Percentiles rank a stretch among this genome's conserved stretches.
Conservation (phyloP, 30 jellyfish, hydroid and myxozoan genomes). For the Pelagia noctiluca region DNA sequence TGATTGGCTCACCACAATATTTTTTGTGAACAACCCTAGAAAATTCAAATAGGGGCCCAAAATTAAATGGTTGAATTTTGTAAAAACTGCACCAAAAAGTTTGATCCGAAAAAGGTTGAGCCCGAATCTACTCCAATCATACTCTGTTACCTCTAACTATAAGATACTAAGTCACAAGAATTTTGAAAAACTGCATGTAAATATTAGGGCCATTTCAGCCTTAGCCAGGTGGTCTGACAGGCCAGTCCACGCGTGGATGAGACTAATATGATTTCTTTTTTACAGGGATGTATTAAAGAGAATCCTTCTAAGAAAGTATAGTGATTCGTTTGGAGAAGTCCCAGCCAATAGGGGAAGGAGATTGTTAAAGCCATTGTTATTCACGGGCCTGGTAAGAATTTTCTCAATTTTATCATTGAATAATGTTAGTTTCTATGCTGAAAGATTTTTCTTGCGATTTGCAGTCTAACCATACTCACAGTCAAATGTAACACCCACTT, state of each 20-base stretch:
- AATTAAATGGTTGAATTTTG: no score
- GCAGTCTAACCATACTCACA: background rate
- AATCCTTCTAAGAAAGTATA: conserved; percentile 22
- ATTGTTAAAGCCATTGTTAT: conserved; percentile 30
- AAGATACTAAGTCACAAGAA: no score
- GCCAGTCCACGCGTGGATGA: background rate
- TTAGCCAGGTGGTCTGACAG: background rate
- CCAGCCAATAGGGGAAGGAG: conserved; percentile 4
- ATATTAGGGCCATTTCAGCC: background rate
- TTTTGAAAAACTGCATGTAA: no score
- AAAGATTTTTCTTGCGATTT: background rate
- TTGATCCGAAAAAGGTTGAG: background rate
- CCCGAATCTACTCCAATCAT: background rate
- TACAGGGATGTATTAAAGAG: background rate
- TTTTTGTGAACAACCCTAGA: no score
- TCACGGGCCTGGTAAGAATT: conserved; percentile 51
- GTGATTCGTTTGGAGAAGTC: conserved; percentile 7
- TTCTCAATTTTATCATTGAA: background rate
- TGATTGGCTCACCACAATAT: no score
- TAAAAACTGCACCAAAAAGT: background rate
- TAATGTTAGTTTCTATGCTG: background rate
- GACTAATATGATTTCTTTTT: background rate
- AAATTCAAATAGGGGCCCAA: no score
- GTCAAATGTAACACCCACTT: background rate
- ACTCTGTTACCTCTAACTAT: no score